Percentiles rank a stretch among this genome's conserved stretches.
Conservation (phyloP, 2,797 vertebrate species). For the Cheirogaleus major region DNA sequence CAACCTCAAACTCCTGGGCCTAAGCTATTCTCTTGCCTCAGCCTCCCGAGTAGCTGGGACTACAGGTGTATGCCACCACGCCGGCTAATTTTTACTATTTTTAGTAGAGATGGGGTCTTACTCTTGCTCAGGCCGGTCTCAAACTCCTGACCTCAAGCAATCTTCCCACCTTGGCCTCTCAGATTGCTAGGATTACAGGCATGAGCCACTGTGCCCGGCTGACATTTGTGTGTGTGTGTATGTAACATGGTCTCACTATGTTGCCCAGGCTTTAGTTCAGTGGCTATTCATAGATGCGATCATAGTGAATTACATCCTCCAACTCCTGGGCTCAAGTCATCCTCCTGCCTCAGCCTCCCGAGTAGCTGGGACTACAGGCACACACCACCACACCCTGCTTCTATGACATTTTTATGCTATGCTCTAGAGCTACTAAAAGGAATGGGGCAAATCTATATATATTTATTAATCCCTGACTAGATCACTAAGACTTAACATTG, state of each 20-base stretch:
- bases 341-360: background rate
- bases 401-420: background rate
- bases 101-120: no score
- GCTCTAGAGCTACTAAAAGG: background rate
- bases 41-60: background rate
- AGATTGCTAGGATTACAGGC: no score
- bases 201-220: no score
- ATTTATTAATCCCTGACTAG: background rate
- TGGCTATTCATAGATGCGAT: background rate
- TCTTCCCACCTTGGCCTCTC: no score
- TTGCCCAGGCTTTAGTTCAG: background rate
- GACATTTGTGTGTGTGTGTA: background rate
- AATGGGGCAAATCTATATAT: background rate
- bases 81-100: background rate
- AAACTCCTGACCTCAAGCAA: no score
- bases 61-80: background rate
- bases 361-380: background rate
- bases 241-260: background rate
- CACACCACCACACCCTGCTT: background rate
- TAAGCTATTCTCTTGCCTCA: background rate
- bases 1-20: background rate
- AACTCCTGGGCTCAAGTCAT: background rate
- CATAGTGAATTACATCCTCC: background rate
- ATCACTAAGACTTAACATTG: background rate
- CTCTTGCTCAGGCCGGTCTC: no score